These are phyloP conservation scores for Pseudoips prasinana DNA, from an alignment of 2,888 invertebrate genomes.

Conservation along the genomic window DNA sequence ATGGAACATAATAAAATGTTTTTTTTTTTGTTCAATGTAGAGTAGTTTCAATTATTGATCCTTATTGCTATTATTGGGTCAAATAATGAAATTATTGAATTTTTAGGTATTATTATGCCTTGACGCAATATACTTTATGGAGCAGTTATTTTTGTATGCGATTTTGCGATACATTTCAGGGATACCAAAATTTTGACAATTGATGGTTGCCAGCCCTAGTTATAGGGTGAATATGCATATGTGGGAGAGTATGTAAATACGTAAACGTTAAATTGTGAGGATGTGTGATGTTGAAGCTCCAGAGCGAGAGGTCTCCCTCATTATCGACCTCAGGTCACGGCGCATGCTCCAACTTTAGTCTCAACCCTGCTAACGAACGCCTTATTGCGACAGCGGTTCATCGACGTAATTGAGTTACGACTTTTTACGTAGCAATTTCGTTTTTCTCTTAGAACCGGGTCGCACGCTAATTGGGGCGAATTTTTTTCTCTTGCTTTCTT, in stretches of 20 bases:
- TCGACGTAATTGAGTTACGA: conserved; percentile 81
- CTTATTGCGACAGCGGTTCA: conserved; percentile 80
- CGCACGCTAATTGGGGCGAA: conserved; percentile 74
- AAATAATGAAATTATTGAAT: too few species aligned
- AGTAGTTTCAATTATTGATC: too few species aligned
- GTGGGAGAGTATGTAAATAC: conserved; percentile 78
- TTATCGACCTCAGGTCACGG: conserved; percentile 82
- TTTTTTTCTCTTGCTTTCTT: conserved; percentile 63
- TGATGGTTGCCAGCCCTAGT: conserved; percentile 36
- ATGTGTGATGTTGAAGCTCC: conserved; percentile 77
- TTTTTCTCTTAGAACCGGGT: conserved; percentile 77
- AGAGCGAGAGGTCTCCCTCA: conserved; percentile 78
- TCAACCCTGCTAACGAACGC: conserved; percentile 73
- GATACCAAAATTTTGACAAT: too few species aligned
- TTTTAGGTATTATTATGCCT: too few species aligned
- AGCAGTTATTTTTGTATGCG: too few species aligned
- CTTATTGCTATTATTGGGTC: too few species aligned
- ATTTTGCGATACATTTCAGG: too few species aligned
- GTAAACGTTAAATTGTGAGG: conserved; percentile 76
- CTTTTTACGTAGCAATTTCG: conserved; percentile 81
- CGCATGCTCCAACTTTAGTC: conserved; percentile 76
- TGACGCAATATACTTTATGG: too few species aligned
- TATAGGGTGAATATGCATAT: conserved; percentile 77
- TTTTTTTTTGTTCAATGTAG: too few species aligned
- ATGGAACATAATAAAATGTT: too few species aligned